Conservation (phyloP, 1,140 invertebrate genomes). For the Drosophila erecta region DNA sequence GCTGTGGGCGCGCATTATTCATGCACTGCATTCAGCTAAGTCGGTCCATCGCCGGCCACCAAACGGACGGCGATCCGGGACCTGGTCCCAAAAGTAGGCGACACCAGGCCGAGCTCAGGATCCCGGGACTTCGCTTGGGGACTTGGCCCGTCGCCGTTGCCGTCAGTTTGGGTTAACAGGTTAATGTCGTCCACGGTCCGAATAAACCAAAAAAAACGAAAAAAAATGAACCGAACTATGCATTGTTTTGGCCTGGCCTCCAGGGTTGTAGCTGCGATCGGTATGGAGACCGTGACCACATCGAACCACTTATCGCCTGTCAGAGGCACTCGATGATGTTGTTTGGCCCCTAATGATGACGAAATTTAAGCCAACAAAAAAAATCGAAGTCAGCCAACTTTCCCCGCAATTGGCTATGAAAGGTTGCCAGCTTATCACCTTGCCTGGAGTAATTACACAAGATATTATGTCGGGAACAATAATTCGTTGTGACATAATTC, state of each 20-base stretch:
- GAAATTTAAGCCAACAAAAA: conserved; percentile 14
- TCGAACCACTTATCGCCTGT: conserved; percentile 75
- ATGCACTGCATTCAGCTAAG: conserved; percentile 64
- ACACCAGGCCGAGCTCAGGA: conserved; percentile 52
- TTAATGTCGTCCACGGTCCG: conserved; percentile 75
- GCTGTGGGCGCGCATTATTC: conserved; percentile 84
- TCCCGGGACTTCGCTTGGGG: conserved; percentile 55
- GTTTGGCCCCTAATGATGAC: conserved; percentile 50
- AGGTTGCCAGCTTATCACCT: conserved; percentile 76
- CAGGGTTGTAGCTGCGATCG: conserved; percentile 14
- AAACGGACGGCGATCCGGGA: conserved; percentile 15
- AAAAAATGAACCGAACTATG: conserved; percentile 48
- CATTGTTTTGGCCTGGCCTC: conserved; percentile 62
- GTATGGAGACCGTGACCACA: conserved; percentile 40
- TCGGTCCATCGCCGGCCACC: background rate
- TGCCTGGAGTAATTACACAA: conserved; percentile 68
- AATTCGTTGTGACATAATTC: conserved; percentile 79
- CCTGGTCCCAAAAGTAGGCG: conserved; percentile 70
- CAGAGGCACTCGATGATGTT: conserved; percentile 71
- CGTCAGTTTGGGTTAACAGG: conserved; percentile 83
- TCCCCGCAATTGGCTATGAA: conserved; percentile 50
- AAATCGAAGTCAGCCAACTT: conserved; percentile 13
- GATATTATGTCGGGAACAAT: conserved; percentile 75
- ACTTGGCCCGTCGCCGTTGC: conserved; percentile 49
- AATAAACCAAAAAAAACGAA: conserved; percentile 2